phyloP scores from a whole-genome alignment of 2,113 vertebrate species.

The Chlorodrepanis virens region DNA sequence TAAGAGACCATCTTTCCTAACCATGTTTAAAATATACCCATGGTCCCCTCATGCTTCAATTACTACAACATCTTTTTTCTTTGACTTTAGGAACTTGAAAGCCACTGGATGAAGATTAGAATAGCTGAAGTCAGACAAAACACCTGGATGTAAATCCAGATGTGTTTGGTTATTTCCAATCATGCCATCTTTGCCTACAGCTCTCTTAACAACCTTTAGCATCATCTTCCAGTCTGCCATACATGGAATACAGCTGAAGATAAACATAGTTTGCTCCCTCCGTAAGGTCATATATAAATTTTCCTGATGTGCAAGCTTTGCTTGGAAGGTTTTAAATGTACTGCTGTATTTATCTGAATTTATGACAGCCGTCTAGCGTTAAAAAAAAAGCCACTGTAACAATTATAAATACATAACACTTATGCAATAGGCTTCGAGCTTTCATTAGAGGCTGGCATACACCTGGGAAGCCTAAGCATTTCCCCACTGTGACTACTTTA shows the following conservation, averaged over 20 bases:
- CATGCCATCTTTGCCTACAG: neutral
- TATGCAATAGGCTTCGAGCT: neutral
- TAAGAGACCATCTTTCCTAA: neutral
- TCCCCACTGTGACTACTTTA: rapidly evolving
- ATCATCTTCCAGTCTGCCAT: neutral
- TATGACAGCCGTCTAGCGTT: neutral
- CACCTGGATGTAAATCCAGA: neutral
- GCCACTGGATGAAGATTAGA: neutral
- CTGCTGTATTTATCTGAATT: neutral
- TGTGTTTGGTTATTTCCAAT: neutral
- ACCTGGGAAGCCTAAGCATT: no score
- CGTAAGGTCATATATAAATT: neutral
- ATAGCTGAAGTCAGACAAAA: neutral
- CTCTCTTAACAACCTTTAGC: neutral
- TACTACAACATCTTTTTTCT: neutral
- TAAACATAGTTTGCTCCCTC: neutral
- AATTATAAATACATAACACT: neutral
- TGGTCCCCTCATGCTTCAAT: neutral
- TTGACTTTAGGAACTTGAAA: neutral
- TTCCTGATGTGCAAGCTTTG: neutral
- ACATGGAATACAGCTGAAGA: neutral
- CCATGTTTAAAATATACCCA: neutral
- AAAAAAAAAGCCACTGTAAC: neutral
- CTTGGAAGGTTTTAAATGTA: neutral
- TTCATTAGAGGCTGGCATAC: neutral